Evolutionary conservation across 2,888 invertebrate species (phyloP).

Genomic region (Oligia latruncula): DNA sequence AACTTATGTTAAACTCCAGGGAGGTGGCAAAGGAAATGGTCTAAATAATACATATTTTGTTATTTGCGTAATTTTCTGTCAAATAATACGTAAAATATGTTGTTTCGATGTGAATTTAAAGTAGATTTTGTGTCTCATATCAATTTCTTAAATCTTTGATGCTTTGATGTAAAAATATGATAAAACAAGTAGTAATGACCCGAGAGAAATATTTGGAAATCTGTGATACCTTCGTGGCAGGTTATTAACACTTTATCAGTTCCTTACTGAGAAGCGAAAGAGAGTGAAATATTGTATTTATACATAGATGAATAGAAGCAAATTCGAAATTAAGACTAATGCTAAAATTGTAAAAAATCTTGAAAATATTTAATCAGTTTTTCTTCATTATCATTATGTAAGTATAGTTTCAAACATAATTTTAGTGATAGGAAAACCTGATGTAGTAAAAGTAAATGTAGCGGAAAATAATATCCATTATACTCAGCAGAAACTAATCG

Average conservation of each 20-base stretch:
- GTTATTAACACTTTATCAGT: neutral
- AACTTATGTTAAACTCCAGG: conserved; percentile 25
- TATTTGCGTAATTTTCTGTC: conserved; percentile 49
- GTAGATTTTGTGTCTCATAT: conserved; percentile 27
- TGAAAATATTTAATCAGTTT: neutral
- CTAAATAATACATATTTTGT: conserved; percentile 49
- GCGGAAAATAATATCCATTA: conserved; percentile 6
- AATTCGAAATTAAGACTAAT: neutral
- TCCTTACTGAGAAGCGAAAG: neutral
- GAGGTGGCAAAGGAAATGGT: conserved; percentile 51
- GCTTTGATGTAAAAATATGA: conserved; percentile 32
- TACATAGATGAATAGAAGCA: neutral
- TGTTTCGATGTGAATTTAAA: conserved; percentile 41
- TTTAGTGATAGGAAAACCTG: neutral
- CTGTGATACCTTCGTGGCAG: neutral
- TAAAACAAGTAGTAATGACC: conserved; percentile 16
- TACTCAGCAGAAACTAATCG: conserved; percentile 12
- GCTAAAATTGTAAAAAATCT: neutral
- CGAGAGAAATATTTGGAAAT: conserved; percentile 16
- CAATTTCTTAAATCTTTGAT: conserved; percentile 30
- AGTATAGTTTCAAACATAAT: neutral
- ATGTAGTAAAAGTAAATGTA: conserved; percentile 7
- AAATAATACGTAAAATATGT: conserved; percentile 50
- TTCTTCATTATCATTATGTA: neutral
- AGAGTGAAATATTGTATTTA: neutral